Evolutionary conservation across 2,888 invertebrate genomes (phyloP).

Genomic region (Tenthredo amoena): DNA sequence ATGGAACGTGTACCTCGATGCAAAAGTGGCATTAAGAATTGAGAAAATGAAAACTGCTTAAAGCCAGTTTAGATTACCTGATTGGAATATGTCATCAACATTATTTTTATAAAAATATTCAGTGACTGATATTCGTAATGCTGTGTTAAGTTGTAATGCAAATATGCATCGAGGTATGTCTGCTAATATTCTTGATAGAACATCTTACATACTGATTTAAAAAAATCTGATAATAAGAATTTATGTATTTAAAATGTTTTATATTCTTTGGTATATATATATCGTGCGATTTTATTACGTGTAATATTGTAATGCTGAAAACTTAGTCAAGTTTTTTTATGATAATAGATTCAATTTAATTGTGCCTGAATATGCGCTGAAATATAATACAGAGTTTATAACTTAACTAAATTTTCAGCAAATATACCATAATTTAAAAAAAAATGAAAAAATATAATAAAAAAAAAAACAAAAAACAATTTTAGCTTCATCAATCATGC

Average conservation of each 20-base stretch:
- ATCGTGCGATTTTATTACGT: constrained; percentile 37
- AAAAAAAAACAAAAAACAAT: constrained; percentile 52
- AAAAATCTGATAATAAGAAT: constrained; percentile 36
- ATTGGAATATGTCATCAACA: neutral
- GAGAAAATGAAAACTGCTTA: neutral
- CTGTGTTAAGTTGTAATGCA: neutral
- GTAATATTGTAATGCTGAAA: constrained; percentile 42
- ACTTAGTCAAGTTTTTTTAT: constrained; percentile 38
- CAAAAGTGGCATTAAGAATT: constrained; percentile 7
- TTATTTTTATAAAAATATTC: constrained; percentile 50
- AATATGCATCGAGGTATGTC: constrained; percentile 38
- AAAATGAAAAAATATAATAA: constrained; percentile 14
- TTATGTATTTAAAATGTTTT: constrained; percentile 37
- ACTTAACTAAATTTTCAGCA: constrained; percentile 49
- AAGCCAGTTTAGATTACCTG: constrained; percentile 7
- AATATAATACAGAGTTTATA: neutral
- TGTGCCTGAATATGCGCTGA: constrained; percentile 16
- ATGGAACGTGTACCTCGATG: constrained; percentile 35
- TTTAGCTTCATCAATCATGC: constrained; percentile 60
- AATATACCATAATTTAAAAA: constrained; percentile 29
- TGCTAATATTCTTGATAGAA: constrained; percentile 46
- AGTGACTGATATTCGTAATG: constrained; percentile 35
- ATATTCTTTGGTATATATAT: constrained; percentile 46
- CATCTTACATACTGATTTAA: constrained; percentile 20
- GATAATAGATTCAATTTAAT: constrained; percentile 4